Percentiles rank a stretch among this genome's conserved stretches.
phyloP scores from a whole-genome alignment of 2,888 invertebrate genomes.

The Cylindroiulus punctatus region DNA sequence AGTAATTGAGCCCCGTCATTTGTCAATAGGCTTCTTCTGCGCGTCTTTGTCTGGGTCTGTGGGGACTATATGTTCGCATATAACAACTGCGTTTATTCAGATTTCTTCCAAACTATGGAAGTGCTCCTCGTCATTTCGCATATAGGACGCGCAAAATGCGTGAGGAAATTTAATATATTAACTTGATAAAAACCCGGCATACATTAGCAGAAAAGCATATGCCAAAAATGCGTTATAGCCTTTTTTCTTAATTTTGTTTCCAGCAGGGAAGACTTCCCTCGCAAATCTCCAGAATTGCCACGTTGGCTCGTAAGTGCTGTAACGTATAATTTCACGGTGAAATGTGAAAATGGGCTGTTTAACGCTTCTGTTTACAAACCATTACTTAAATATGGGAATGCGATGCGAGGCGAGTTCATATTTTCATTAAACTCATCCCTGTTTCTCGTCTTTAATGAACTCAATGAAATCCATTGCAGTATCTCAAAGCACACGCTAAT shows the following conservation, averaged over 20 bases:
- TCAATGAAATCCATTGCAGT: background rate
- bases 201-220: slow-evolving; percentile 36
- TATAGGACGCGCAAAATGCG: slow-evolving; percentile 38
- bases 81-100: slow-evolving; percentile 40
- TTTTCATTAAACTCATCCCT: slow-evolving; percentile 6
- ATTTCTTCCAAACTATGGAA: slow-evolving; percentile 29
- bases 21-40: slow-evolving; percentile 37
- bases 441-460: slow-evolving; percentile 45
- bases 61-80: slow-evolving; percentile 21
- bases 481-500: background rate
- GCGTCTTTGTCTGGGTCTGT: slow-evolving; percentile 7
- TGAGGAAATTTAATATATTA: slow-evolving; percentile 43
- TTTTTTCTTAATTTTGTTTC: slow-evolving; percentile 35
- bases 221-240: slow-evolving; percentile 9
- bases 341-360: background rate
- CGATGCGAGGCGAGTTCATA: slow-evolving; percentile 4
- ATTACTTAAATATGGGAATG: background rate
- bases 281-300: slow-evolving; percentile 35
- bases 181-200: background rate
- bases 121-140: background rate
- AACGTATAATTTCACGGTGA: slow-evolving; percentile 17
- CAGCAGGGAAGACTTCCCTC: background rate
- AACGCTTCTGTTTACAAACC: slow-evolving; percentile 35
- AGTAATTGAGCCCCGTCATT: slow-evolving; percentile 47
- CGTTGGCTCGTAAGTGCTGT: background rate